Evolutionary conservation across 1,140 invertebrate genomes (phyloP).

Genomic region (Panagrolaimus sp.): DNA sequence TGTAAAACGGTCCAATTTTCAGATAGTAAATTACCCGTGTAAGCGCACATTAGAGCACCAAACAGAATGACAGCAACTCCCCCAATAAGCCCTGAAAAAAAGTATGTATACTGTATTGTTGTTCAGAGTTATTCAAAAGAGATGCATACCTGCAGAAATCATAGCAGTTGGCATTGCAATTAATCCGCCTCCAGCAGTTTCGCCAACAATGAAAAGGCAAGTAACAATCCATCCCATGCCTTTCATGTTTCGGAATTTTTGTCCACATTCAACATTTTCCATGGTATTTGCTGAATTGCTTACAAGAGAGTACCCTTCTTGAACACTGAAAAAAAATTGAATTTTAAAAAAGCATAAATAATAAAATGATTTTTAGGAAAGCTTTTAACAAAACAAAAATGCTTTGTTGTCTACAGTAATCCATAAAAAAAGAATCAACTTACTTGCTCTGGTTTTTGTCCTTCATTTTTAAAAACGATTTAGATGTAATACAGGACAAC

Average conservation of each 20-base stretch:
- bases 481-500: too few relatives aligned
- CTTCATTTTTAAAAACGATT: conserved; percentile 14
- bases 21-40: conserved; percentile 63
- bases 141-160: conserved; percentile 38
- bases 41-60: conserved; percentile 51
- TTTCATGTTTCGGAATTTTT: conserved; percentile 44
- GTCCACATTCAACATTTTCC: conserved; percentile 38
- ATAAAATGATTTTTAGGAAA: not conserved
- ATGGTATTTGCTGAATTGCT: conserved; percentile 46
- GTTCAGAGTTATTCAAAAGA: not conserved
- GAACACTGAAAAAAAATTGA: conserved; percentile 16
- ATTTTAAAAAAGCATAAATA: not conserved
- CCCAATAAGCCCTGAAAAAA: conserved; percentile 33
- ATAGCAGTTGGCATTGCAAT: conserved; percentile 56
- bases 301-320: conserved; percentile 44
- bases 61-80: conserved; percentile 48
- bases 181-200: conserved; percentile 55
- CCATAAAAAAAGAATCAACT: not conserved
- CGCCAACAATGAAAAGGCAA: conserved; percentile 47
- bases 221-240: conserved; percentile 48
- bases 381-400: too few relatives aligned
- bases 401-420: too few relatives aligned
- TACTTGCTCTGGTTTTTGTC: conserved; percentile 19
- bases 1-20: conserved; percentile 71
- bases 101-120: conserved; percentile 6